Percentiles rank a stretch among this genome's conserved stretches.
Conservation (phyloP, 2,797 vertebrate genomes). For the Pteronotus mesoamericanus region DNA sequence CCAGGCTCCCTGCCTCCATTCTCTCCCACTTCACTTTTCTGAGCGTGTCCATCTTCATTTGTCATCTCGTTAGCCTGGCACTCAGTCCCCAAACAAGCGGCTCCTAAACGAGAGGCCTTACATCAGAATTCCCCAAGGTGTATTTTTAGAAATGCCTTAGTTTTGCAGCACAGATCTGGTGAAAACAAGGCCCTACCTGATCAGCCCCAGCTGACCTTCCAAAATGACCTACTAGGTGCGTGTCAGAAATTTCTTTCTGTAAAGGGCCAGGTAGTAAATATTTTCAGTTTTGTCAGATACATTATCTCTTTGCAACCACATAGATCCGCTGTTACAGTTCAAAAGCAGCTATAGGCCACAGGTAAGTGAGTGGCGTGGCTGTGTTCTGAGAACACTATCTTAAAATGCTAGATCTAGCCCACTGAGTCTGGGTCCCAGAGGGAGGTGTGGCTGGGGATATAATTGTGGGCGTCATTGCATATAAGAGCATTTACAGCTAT, state of each 20-base stretch:
- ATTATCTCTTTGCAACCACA: not conserved
- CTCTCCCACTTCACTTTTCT: not conserved
- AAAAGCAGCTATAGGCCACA: not conserved
- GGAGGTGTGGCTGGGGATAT: not conserved
- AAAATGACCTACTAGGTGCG: not conserved
- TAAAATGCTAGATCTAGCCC: not conserved
- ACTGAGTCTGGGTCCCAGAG: not conserved
- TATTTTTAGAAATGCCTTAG: not conserved
- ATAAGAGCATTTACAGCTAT: not conserved
- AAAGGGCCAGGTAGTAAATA: not conserved
- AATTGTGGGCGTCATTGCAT: not conserved
- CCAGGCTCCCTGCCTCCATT: not conserved
- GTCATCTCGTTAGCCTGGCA: not conserved
- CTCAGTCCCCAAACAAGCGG: not conserved
- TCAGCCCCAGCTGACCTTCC: not conserved
- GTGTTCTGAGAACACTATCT: no score
- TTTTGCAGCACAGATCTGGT: not conserved
- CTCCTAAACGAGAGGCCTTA: no score
- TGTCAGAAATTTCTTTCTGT: not conserved
- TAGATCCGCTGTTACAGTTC: not conserved
- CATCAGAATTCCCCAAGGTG: not conserved
- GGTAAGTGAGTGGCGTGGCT: no score
- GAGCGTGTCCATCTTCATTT: not conserved
- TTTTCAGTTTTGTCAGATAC: not conserved
- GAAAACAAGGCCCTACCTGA: not conserved